Evolutionary conservation across 1,140 invertebrate species (phyloP).

Genomic region (Drosophila paulistorum): DNA sequence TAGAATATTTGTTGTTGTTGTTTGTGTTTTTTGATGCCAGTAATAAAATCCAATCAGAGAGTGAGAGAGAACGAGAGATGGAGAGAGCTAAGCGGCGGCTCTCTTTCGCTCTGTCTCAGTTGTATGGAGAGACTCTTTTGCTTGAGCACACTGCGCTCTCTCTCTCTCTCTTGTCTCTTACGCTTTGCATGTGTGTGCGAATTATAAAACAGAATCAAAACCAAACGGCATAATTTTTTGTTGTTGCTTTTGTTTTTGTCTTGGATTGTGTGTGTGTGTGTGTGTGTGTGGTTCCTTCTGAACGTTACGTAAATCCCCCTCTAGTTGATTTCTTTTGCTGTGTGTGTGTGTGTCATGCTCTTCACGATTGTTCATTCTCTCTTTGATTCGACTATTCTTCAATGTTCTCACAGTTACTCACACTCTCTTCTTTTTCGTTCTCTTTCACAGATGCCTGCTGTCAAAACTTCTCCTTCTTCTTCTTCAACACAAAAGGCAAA

Average conservation of each 20-base stretch:
- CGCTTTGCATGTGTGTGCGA: constrained; percentile 38
- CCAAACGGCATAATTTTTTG: constrained; percentile 60
- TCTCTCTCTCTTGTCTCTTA: neutral
- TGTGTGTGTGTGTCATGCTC: constrained; percentile 20
- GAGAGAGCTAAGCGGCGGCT: no score
- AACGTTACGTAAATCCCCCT: constrained; percentile 53
- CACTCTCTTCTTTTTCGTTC: constrained; percentile 11
- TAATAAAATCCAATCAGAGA: constrained; percentile 14
- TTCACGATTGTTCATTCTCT: neutral
- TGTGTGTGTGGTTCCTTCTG: constrained; percentile 12
- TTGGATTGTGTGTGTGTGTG: constrained; percentile 23
- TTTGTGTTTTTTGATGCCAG: constrained; percentile 17
- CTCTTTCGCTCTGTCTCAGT: neutral
- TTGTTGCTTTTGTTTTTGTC: constrained; percentile 27
- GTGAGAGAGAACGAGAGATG: no score
- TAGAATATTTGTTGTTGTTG: constrained; percentile 29
- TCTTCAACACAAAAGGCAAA: constrained; percentile 14
- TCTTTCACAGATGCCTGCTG: constrained; percentile 61
- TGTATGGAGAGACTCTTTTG: neutral
- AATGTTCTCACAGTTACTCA: constrained; percentile 16
- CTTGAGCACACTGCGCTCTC: neutral
- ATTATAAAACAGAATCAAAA: constrained; percentile 82
- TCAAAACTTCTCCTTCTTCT: constrained; percentile 39
- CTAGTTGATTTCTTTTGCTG: constrained; percentile 37
- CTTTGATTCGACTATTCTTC: no score